Evolutionary conservation across 1,140 invertebrate species (phyloP).

Genomic region (Drosophila pruinosa): DNA sequence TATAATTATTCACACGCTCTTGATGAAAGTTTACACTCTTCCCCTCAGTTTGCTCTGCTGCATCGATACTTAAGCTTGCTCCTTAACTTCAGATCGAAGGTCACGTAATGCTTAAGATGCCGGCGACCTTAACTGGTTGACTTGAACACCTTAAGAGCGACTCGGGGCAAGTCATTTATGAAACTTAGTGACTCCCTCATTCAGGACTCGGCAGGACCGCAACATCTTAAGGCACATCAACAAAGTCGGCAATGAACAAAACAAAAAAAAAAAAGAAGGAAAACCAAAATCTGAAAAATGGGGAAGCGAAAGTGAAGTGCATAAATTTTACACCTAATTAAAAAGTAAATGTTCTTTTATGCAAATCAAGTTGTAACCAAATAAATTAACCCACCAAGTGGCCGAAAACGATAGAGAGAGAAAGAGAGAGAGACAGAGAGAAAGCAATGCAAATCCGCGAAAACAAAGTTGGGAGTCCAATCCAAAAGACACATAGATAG

Average conservation of each 20-base stretch:
- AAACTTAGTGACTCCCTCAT: background rate
- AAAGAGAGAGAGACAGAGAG: background rate
- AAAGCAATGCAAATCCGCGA: slow-evolving; percentile 6
- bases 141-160: background rate
- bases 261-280: slow-evolving; percentile 3
- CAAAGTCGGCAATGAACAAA: background rate
- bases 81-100: background rate
- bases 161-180: background rate
- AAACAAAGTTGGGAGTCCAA: slow-evolving; percentile 14
- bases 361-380: slow-evolving; percentile 80
- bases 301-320: slow-evolving; percentile 72
- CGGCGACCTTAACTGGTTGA: background rate
- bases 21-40: too few species aligned
- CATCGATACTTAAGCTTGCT: background rate
- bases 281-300: slow-evolving; percentile 28
- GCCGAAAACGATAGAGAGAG: background rate
- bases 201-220: slow-evolving; percentile 1
- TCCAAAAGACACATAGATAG: background rate
- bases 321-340: slow-evolving; percentile 81
- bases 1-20: too few species aligned
- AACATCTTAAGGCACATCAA: slow-evolving; percentile 6
- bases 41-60: background rate
- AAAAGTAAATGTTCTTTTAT: slow-evolving; percentile 80
- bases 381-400: slow-evolving; percentile 63
- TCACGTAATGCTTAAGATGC: background rate